Evolutionary conservation across 2,888 invertebrate species (phyloP).

Genomic region (Diplazon laetatorius): DNA sequence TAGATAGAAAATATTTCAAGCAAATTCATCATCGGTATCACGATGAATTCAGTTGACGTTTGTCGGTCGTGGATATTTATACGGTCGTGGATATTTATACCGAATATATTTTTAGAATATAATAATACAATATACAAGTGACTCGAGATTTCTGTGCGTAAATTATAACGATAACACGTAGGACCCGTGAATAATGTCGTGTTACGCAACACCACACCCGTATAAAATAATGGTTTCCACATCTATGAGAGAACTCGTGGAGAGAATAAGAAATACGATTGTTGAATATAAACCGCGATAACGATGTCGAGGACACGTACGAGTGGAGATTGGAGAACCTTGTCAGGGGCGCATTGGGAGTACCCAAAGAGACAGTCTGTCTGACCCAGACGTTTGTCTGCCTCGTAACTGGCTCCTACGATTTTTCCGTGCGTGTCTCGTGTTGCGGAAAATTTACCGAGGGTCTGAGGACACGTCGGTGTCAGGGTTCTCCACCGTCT

Average conservation of each 20-base stretch:
- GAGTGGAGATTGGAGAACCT: background rate
- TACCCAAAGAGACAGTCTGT: constrained; percentile 2
- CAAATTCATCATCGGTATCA: too few species aligned
- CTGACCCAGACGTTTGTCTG: constrained; percentile 37
- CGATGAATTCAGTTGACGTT: too few species aligned
- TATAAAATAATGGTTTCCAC: background rate
- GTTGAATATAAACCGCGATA: constrained; percentile 47
- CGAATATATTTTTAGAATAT: too few species aligned
- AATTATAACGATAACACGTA: background rate
- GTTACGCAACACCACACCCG: too few species aligned
- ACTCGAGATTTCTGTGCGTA: background rate
- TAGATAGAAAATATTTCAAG: too few species aligned
- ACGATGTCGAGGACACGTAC: constrained; percentile 9
- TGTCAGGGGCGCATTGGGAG: background rate
- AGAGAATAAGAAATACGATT: constrained; percentile 3
- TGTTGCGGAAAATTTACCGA: background rate
- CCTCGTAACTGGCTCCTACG: constrained; percentile 37
- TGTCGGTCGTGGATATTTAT: too few species aligned
- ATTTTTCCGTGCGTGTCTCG: constrained; percentile 17
- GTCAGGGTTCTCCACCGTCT: background rate
- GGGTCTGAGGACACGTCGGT: background rate
- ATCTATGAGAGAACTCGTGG: constrained; percentile 38
- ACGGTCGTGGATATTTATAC: too few species aligned
- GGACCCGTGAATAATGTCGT: constrained; percentile 14
- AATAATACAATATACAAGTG: too few species aligned